Percentiles rank a stretch among this genome's conserved stretches.
Evolutionary conservation across 2,113 vertebrate genomes (phyloP).

Genomic region (Chlorodrepanis virens): DNA sequence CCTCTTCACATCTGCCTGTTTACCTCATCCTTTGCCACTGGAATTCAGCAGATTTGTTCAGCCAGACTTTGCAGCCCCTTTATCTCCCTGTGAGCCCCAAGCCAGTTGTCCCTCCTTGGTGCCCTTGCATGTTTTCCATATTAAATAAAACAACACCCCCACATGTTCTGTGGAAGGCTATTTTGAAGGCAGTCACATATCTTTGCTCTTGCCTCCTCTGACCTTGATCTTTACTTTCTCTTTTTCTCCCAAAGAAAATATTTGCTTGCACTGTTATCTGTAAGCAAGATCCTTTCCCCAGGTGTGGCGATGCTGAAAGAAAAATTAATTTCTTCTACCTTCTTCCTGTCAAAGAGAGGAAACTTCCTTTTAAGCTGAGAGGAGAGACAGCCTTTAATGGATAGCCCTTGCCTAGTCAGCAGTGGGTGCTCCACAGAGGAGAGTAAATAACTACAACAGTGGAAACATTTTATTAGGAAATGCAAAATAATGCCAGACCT

Average conservation of each 20-base stretch:
- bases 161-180: constrained; percentile 65
- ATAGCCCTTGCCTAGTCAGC: constrained; percentile 62
- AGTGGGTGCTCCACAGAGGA: constrained; percentile 19
- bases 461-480: constrained; percentile 54
- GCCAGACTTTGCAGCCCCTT: constrained; percentile 39
- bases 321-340: constrained; percentile 60
- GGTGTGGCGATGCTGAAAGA: constrained; percentile 66
- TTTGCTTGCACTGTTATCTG: constrained; percentile 72
- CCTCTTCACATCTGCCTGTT: background rate
- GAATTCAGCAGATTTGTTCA: constrained; percentile 24
- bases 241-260: constrained; percentile 71
- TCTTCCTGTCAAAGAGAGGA: constrained; percentile 7
- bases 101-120: constrained; percentile 41
- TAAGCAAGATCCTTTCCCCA: constrained; percentile 69
- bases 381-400: constrained; percentile 42
- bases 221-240: constrained; percentile 72
- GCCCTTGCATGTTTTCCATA: constrained; percentile 63
- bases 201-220: constrained; percentile 61
- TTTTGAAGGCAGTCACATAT: constrained; percentile 25
- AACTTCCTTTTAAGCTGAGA: constrained; percentile 44
- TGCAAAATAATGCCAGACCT: constrained; percentile 34
- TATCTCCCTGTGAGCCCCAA: constrained; percentile 55
- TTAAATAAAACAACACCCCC: constrained; percentile 62
- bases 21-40: background rate
- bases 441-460: constrained; percentile 30